A percentile compares a stretch with the other conserved stretches of the same genome.
Conservation (phyloP, 2,797 vertebrate genomes). For the Masticophis lateralis region DNA sequence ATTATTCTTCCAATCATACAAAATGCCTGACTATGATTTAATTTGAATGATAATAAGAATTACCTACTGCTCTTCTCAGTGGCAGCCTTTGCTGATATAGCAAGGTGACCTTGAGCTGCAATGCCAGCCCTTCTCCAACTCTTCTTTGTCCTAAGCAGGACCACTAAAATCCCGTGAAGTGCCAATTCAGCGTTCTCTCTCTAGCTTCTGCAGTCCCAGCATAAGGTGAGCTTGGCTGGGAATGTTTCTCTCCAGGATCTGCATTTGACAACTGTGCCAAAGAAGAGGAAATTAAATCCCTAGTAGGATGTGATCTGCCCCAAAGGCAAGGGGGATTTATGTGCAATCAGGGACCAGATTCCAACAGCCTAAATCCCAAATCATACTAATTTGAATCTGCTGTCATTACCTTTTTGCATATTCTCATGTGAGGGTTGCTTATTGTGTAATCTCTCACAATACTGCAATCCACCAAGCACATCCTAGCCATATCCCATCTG, state of each 20-base stretch:
- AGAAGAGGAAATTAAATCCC: neutral
- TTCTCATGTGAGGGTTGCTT: neutral
- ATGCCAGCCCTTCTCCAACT: neutral
- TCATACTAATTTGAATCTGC: neutral
- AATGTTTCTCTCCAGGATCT: neutral
- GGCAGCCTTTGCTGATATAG: constrained; percentile 28
- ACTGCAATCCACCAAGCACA: neutral
- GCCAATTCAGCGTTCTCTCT: neutral
- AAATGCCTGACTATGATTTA: constrained; percentile 70
- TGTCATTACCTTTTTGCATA: neutral
- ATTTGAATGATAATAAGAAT: constrained; percentile 72
- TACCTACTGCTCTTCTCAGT: constrained; percentile 42
- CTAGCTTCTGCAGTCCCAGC: neutral
- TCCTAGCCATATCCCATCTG: neutral
- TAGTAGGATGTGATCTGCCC: neutral
- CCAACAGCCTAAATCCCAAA: neutral
- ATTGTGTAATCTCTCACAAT: neutral
- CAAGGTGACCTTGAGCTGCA: constrained; percentile 67
- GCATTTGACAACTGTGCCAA: neutral
- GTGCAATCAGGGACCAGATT: neutral
- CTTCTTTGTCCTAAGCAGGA: neutral
- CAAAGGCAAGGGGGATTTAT: neutral
- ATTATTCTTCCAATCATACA: constrained; percentile 74
- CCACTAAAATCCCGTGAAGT: neutral
- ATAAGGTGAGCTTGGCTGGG: neutral